Percentiles rank a stretch among this genome's conserved stretches.
phyloP scores from a whole-genome alignment of 1,140 invertebrate genomes.

The Homalodisca vitripennis region DNA sequence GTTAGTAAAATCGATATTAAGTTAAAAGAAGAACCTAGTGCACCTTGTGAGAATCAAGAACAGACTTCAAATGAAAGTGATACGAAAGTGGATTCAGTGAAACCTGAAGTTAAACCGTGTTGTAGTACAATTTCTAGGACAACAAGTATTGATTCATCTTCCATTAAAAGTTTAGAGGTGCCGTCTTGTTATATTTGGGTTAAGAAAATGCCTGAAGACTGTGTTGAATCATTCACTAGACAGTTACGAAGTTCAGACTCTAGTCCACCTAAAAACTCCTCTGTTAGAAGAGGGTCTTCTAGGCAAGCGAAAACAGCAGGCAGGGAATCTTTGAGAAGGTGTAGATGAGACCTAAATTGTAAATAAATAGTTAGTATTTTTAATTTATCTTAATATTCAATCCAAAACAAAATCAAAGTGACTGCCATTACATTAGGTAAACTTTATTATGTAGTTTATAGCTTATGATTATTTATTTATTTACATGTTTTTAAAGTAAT shows the following conservation, averaged over 20 bases:
- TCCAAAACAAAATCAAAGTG: not conserved
- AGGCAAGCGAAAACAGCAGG: slow-evolving; percentile 3
- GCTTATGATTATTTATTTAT: not conserved
- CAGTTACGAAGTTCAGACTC: slow-evolving; percentile 12
- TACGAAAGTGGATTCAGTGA: not conserved
- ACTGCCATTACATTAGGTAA: not conserved
- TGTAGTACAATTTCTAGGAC: slow-evolving; percentile 19
- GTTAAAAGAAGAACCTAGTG: not conserved
- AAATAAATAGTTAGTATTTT: not conserved
- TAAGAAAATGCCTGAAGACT: slow-evolving; percentile 9
- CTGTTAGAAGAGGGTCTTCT: slow-evolving; percentile 15
- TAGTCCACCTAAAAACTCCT: slow-evolving; percentile 6
- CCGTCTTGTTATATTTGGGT: slow-evolving; percentile 6
- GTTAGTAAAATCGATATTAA: not conserved
- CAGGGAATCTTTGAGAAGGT: slow-evolving; percentile 18
- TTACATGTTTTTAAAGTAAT: not conserved
- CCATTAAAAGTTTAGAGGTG: slow-evolving; percentile 7
- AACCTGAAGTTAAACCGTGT: not conserved
- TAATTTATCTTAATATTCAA: not conserved
- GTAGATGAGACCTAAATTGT: slow-evolving; percentile 16
- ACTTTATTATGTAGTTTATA: too few species aligned
- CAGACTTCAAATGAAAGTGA: not conserved
- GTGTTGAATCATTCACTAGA: slow-evolving; percentile 8
- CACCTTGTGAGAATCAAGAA: not conserved
- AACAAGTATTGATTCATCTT: slow-evolving; percentile 12